phyloP scores from a whole-genome alignment of 35 echinoderm and acorn worm genomes.

The Stichopus chloronotus region DNA sequence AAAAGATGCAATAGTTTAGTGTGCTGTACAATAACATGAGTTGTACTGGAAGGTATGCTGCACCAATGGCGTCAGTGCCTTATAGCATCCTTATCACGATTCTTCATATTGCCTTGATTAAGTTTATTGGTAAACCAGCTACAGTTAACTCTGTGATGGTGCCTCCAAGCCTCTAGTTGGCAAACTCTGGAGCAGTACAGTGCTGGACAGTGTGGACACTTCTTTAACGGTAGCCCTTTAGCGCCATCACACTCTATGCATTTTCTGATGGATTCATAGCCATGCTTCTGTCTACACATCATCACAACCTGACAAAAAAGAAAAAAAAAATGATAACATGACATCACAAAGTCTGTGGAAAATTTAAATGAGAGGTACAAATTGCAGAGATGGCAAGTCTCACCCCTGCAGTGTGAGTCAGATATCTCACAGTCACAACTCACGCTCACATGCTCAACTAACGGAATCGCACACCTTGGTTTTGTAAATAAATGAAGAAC shows the following conservation, averaged over 20 bases:
- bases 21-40: no score
- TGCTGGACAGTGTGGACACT: slow-evolving; percentile 74
- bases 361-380: neutral
- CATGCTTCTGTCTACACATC: slow-evolving; percentile 46
- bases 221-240: slow-evolving; percentile 73
- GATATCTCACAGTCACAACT: neutral
- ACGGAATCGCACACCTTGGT: no score
- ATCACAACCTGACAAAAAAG: slow-evolving; percentile 20
- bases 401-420: neutral
- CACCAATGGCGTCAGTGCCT: no score
- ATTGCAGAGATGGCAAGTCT: neutral
- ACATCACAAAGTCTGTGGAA: neutral
- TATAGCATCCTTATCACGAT: no score
- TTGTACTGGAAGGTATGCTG: no score
- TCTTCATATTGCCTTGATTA: neutral
- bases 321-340: neutral
- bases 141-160: slow-evolving; percentile 73
- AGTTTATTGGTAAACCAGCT: neutral
- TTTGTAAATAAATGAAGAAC: no score
- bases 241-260: slow-evolving; percentile 71
- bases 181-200: slow-evolving; percentile 82
- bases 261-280: slow-evolving; percentile 61
- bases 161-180: slow-evolving; percentile 77
- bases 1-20: no score
- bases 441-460: no score